A percentile compares a stretch with the other conserved stretches of the same genome.
phyloP scores from a whole-genome alignment of 2,113 vertebrate species.

The Panthera tigris region DNA sequence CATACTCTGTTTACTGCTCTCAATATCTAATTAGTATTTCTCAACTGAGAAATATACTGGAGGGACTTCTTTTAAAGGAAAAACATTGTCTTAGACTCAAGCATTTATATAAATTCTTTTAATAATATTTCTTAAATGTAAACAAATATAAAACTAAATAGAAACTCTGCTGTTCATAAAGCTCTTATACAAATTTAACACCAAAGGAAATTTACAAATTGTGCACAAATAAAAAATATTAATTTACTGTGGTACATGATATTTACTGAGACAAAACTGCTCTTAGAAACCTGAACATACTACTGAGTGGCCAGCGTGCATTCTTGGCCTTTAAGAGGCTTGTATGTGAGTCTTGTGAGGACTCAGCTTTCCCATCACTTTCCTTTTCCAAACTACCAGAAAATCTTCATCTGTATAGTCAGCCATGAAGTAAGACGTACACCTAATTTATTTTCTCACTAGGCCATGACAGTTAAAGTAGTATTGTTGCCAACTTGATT shows the following conservation, averaged over 20 bases:
- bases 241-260: slow-evolving; percentile 3
- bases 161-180: not conserved
- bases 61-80: not conserved
- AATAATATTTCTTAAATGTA: not conserved
- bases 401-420: slow-evolving; percentile 17
- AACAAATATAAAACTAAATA: not conserved
- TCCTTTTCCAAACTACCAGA: not conserved
- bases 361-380: not conserved
- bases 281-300: not conserved
- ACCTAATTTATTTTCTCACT: slow-evolving; percentile 18
- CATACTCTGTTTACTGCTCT: not conserved
- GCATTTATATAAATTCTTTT: slow-evolving; percentile 1
- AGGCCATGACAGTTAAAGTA: not conserved
- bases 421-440: not conserved
- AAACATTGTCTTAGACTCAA: not conserved
- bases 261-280: not conserved
- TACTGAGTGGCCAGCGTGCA: not conserved
- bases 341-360: not conserved
- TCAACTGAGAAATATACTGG: not conserved
- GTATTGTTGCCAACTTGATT: not conserved
- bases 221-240: not conserved
- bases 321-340: not conserved
- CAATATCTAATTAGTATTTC: not conserved
- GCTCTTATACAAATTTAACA: slow-evolving; percentile 22
- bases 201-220: slow-evolving; percentile 24